A percentile compares a stretch with the other conserved stretches of the same genome.
Conservation (phyloP, 2,113 vertebrate genomes). For the Gnathonemus longibarbis region DNA sequence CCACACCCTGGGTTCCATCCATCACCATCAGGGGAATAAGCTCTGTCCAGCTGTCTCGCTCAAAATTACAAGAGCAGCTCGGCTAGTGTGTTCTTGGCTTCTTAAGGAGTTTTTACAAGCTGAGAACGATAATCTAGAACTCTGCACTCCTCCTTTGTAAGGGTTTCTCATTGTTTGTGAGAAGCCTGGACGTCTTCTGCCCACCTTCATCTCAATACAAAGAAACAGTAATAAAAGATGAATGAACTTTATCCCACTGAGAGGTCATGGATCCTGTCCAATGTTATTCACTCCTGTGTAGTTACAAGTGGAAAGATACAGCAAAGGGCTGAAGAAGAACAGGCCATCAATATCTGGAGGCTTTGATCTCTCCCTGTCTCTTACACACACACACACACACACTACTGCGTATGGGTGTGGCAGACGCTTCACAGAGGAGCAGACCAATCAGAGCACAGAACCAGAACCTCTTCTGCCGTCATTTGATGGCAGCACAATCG, state of each 20-base stretch:
- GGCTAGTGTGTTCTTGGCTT: neutral
- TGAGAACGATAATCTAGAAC: neutral
- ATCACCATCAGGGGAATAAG: neutral
- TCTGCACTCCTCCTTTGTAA: neutral
- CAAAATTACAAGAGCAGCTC: neutral
- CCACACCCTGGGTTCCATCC: neutral
- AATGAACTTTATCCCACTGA: neutral
- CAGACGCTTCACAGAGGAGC: neutral
- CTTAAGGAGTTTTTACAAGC: neutral
- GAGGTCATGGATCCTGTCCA: neutral
- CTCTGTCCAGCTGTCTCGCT: neutral
- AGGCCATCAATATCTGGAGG: neutral
- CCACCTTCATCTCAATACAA: neutral
- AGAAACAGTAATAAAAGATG: neutral
- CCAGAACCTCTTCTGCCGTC: neutral
- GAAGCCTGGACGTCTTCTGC: neutral
- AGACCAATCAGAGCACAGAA: neutral
- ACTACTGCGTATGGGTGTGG: neutral
- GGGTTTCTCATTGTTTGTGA: neutral
- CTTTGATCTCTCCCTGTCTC: neutral
- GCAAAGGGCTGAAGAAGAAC: neutral
- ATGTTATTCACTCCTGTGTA: neutral
- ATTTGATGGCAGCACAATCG: neutral
- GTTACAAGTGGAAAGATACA: neutral
- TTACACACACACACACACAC: neutral